These are phyloP conservation scores for Agrochola litura DNA, from an alignment of 2,888 invertebrate genomes.

Conservation along the genomic window DNA sequence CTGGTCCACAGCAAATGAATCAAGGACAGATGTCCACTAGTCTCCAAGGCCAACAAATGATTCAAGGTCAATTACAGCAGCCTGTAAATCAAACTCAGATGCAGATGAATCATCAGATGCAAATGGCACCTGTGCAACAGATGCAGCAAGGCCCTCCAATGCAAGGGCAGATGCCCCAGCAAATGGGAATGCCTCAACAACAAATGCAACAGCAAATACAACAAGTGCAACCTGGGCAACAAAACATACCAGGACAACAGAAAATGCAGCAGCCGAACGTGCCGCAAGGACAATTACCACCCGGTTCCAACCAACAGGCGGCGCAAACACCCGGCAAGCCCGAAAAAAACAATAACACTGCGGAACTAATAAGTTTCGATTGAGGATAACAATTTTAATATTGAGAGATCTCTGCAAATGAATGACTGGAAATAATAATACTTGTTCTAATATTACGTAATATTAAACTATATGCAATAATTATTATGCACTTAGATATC, in stretches of 20 bases:
- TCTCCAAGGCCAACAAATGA: slow-evolving; percentile 68
- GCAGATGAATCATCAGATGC: slow-evolving; percentile 65
- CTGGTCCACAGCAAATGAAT: slow-evolving; percentile 61
- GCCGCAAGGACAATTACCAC: slow-evolving; percentile 71
- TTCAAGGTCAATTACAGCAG: slow-evolving; percentile 63
- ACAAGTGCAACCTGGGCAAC: slow-evolving; percentile 68
- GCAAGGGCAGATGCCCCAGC: slow-evolving; percentile 63
- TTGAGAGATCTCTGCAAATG: slow-evolving; percentile 74
- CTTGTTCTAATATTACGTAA: slow-evolving; percentile 66
- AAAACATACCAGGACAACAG: slow-evolving; percentile 69
- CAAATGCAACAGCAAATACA: slow-evolving; percentile 61
- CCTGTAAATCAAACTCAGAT: slow-evolving; percentile 63
- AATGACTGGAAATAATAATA: slow-evolving; percentile 72
- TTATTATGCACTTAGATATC: slow-evolving; percentile 66
- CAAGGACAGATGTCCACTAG: slow-evolving; percentile 64
- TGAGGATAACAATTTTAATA: slow-evolving; percentile 79
- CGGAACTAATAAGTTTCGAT: slow-evolving; percentile 96
- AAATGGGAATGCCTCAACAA: slow-evolving; percentile 72
- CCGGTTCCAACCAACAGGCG: slow-evolving; percentile 69
- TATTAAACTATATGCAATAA: slow-evolving; percentile 68
- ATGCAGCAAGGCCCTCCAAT: slow-evolving; percentile 62
- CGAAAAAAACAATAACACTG: slow-evolving; percentile 90
- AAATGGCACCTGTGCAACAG: slow-evolving; percentile 59
- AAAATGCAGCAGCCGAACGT: slow-evolving; percentile 73
- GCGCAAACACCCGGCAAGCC: slow-evolving; percentile 81